A percentile compares a stretch with the other conserved stretches of the same genome.
phyloP scores from a whole-genome alignment of 2,113 vertebrate genomes.

The Harpagus bidentatus region DNA sequence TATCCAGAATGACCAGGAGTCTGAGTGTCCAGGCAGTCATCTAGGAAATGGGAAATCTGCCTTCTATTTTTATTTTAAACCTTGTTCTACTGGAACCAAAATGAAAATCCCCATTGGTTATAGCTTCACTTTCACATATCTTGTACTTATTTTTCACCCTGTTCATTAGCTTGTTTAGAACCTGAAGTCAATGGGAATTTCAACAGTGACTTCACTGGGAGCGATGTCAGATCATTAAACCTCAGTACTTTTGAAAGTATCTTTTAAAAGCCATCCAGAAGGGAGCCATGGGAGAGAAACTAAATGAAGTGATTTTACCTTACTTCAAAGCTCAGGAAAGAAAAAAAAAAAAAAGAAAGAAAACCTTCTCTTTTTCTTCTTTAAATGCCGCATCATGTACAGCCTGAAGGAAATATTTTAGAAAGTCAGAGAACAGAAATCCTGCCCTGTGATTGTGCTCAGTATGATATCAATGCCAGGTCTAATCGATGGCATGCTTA shows the following conservation, averaged over 20 bases:
- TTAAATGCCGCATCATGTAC: neutral
- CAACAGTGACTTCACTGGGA: neutral
- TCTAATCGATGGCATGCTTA: neutral
- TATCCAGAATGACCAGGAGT: neutral
- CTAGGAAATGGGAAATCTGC: neutral
- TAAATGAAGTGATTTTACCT: neutral
- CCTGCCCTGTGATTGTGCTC: neutral
- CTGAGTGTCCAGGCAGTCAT: neutral
- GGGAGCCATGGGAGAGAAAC: neutral
- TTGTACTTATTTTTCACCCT: neutral
- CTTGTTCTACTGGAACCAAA: neutral
- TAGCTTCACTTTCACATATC: neutral
- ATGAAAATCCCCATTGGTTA: neutral
- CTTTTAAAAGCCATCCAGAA: constrained; percentile 8
- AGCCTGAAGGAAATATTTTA: constrained; percentile 24
- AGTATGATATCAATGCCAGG: neutral
- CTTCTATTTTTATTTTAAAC: neutral
- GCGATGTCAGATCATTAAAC: neutral
- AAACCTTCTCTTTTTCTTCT: neutral
- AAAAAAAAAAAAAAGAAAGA: neutral
- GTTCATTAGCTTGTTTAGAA: constrained; percentile 26
- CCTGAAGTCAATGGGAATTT: neutral
- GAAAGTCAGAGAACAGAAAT: neutral
- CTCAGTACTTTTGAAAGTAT: neutral
- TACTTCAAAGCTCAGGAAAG: neutral